Evolutionary conservation across 1,140 invertebrate species (phyloP), one percentile per base, ranked within the genome.

Genomic region (Musca vetustissima): DNA sequence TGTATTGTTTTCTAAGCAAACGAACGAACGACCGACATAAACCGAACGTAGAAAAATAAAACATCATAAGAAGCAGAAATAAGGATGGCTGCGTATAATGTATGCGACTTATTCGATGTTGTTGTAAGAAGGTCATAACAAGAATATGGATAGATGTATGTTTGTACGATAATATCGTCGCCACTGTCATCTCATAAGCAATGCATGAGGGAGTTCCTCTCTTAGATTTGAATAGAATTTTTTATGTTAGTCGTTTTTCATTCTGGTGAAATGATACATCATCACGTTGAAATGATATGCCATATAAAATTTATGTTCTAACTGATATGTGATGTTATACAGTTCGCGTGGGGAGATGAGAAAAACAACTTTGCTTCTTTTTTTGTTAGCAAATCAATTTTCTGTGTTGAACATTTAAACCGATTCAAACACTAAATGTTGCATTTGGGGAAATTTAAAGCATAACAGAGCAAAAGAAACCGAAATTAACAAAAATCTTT

Each of bases 241-340:
- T 43, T 13, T 13, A 43, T 43, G 36, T 43, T 43, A 11, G 6
- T 43, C 11, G 6, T 43, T 43, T 43, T 7, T 7, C 4, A 32
- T 59, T 61, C 9, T 36, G 57, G 8, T 61, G 57, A 61, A 61
- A 61, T 61, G 28, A 43, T 61, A 61, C 32, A 61, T 61, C 57
- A 61, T 61, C 57, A 61, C 17, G 14, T n/a, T 2, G 9, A 21
- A 17, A 61, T 43, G 57, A 36, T 36, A 36, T 21, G n/a, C 28
- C 36, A 61, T 43, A 43, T 43, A 61, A 36, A 61, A 61, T 61
- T 61, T 61, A 61, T 61, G 28, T 36, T 21, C 57, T 61, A 43
- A 43, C 36, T 43, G 36, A 43, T 43, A 43, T 43, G 13, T 43
- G 36, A 43, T 43, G 36, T 43, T 43, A 43, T 2, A 43, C 28